Evolutionary conservation across 2,797 vertebrate species (phyloP).

Genomic region (Siniperca obscura): DNA sequence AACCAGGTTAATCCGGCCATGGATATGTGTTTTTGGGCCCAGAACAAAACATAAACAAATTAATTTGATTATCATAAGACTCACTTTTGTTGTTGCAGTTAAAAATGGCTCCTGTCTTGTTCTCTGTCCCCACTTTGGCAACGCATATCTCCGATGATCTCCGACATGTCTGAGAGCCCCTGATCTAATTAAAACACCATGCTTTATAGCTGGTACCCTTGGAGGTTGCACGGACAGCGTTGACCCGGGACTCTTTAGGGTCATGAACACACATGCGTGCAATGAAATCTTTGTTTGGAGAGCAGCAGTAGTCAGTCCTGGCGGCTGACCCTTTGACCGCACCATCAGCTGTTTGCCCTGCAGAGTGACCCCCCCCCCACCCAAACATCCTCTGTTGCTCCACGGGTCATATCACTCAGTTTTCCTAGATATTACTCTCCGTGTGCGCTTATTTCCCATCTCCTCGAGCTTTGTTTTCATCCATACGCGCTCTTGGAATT

Average conservation of each 20-base stretch:
- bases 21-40: not conserved
- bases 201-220: constrained; percentile 8
- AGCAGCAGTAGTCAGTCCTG: constrained; percentile 54
- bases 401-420: constrained; percentile 4
- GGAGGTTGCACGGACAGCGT: constrained; percentile 28
- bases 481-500: not conserved
- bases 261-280: constrained; percentile 72
- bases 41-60: constrained; percentile 10
- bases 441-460: not conserved
- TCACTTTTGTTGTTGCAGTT: not conserved
- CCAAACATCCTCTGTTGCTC: constrained; percentile 36
- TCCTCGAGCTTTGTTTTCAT: not conserved
- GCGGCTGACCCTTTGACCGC: constrained; percentile 72
- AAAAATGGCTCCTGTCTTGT: not conserved
- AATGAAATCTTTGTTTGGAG: constrained; percentile 75
- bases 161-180: constrained; percentile 27
- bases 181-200: constrained; percentile 54
- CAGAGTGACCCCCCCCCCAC: constrained; percentile 42
- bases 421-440: not conserved
- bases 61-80: not conserved
- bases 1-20: not conserved
- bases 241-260: constrained; percentile 73
- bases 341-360: constrained; percentile 72
- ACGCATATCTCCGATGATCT: constrained; percentile 11
- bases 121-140: not conserved